These are phyloP conservation scores for Catalaphyllia jardinei DNA, from an alignment of 64 coral and sea anemone species.

Conservation along the genomic window DNA sequence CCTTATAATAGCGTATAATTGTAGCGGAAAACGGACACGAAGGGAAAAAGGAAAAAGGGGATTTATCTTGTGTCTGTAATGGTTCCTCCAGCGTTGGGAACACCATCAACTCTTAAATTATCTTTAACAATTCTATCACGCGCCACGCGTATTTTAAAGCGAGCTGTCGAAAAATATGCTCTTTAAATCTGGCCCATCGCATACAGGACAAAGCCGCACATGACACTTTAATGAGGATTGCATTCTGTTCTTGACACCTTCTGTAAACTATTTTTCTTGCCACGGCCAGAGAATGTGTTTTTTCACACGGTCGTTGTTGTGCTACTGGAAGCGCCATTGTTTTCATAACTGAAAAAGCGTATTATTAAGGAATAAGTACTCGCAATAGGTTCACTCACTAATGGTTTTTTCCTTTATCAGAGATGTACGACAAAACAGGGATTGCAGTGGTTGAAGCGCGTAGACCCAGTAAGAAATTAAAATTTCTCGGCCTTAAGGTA, in stretches of 20 bases:
- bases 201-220: neutral
- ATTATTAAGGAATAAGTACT: constrained; percentile 27
- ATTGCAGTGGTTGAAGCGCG: neutral
- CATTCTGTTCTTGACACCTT: constrained; percentile 13
- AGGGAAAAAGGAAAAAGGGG: neutral
- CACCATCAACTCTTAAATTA: neutral
- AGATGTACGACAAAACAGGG: neutral
- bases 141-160: neutral
- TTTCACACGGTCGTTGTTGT: constrained; percentile 33
- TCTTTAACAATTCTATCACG: neutral
- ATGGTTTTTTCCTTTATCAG: constrained; percentile 16
- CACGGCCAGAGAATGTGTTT: constrained; percentile 9
- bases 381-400: constrained; percentile 25
- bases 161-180: neutral
- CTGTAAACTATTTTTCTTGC: constrained; percentile 19
- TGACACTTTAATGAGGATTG: constrained; percentile 21
- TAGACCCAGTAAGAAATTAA: neutral
- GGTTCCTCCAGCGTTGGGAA: neutral
- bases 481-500: neutral
- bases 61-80: neutral
- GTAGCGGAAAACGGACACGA: neutral
- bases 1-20: neutral
- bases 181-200: constrained; percentile 8
- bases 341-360: neutral
- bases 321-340: constrained; percentile 1